phyloP scores from a whole-genome alignment of 2,113 vertebrate genomes.

The Dipodomys merriami region DNA sequence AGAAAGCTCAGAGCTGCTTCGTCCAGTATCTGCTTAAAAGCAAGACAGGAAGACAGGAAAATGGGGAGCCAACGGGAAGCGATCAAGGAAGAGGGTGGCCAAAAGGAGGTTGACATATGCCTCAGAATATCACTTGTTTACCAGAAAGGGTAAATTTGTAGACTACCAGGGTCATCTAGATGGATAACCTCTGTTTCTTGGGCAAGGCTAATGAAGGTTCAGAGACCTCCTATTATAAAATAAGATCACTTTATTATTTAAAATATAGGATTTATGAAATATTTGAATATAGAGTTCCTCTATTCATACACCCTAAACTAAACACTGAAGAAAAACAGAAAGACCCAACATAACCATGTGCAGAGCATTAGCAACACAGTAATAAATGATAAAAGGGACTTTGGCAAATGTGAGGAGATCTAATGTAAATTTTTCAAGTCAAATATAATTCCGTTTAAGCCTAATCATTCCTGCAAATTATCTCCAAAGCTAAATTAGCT shows the following conservation, averaged over 20 bases:
- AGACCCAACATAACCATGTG: neutral
- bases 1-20: neutral
- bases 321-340: neutral
- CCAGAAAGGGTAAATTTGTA: neutral
- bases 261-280: constrained; percentile 4
- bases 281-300: neutral
- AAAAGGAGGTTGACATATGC: neutral
- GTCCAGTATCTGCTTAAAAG: neutral
- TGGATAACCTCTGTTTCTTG: neutral
- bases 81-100: neutral
- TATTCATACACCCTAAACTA: neutral
- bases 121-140: neutral
- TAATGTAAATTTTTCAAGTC: constrained; percentile 32
- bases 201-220: neutral
- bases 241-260: neutral
- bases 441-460: constrained; percentile 27
- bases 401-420: neutral
- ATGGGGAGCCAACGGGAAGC: neutral
- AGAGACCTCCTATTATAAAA: neutral
- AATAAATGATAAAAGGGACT: neutral
- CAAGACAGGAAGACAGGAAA: neutral
- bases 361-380: neutral
- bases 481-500: constrained; percentile 65
- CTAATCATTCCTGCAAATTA: constrained; percentile 60
- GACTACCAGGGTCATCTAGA: neutral